Evolutionary conservation across 2,888 invertebrate species (phyloP), one percentile per base, ranked within the genome.

Genomic region (Acholoe squamosa): DNA sequence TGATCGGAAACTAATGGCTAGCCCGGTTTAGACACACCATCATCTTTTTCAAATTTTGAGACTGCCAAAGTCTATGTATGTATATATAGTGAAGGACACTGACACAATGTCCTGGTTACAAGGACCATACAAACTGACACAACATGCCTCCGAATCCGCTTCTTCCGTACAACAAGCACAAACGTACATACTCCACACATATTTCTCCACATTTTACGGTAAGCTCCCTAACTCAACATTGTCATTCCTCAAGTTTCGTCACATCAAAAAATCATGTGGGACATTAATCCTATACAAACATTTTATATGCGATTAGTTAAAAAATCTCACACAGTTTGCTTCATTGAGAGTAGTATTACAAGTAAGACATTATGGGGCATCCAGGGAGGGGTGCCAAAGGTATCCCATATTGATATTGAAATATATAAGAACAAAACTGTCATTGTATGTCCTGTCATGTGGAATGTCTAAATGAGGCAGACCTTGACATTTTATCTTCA

Each of bases 261-360:
- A 71, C 71, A 71, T 71, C 14, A 28, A 61, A 71, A n/a, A 71
- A 71, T 71, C 71, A 71, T 28, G 28, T 28, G 71, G 71, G 71
- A 28, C 28, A 25, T 14, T 28, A 71, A 71, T 28, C 71, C 71
- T 28, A 71, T 71, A 71, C 71, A 71, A 28, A 71, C n/a, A 71
- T 22, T 61, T 71, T 25, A 71, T n/a, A 71, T 71, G 28, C 71
- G 25, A n/a, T 71, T 28, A 28, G 71, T 22, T 22, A n/a, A 71
- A 25, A 71, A 71, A 71, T 71, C 71, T 71, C 71, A 71, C 19
- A 71, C 71, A n/a, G 28, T 28, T n/a, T 14, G 25, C 25, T 14
- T 71, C 71, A 71, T n/a, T 28, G 71, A 3, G 71, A 71, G 28
- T 61, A 61, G 43, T 61, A 61, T 7, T 54, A 14, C 12, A 10